Conservation (phyloP, 2,888 invertebrate genomes). For the Thymelicus lineola region DNA sequence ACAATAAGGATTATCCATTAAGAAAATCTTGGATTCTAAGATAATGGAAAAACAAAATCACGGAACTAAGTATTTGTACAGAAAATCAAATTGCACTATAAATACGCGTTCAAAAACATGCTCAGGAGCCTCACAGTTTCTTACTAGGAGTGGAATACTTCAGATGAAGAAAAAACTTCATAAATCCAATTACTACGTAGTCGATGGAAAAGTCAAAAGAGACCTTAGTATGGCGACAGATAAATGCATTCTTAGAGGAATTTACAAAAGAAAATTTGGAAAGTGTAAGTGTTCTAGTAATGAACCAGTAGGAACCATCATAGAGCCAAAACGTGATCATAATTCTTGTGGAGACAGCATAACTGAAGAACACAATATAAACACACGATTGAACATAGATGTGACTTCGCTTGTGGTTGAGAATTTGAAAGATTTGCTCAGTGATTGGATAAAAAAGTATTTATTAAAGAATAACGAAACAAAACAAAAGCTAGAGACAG, state of each 20-base stretch:
- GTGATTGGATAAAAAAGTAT: slow-evolving; percentile 64
- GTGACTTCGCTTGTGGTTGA: slow-evolving; percentile 61
- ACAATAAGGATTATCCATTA: slow-evolving; percentile 31
- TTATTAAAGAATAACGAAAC: slow-evolving; percentile 57
- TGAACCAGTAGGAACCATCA: slow-evolving; percentile 53
- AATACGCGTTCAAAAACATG: slow-evolving; percentile 59
- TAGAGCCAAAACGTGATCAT: slow-evolving; percentile 53
- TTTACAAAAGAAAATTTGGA: slow-evolving; percentile 58
- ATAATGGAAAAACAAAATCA: slow-evolving; percentile 60
- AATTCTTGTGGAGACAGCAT: slow-evolving; percentile 63
- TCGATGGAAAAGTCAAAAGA: slow-evolving; percentile 58
- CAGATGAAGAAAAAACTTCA: slow-evolving; percentile 57
- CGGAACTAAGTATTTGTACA: slow-evolving; percentile 59
- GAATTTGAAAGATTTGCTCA: slow-evolving; percentile 63
- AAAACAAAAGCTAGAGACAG: slow-evolving; percentile 58
- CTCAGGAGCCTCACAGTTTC: slow-evolving; percentile 57
- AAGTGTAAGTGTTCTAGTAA: slow-evolving; percentile 58
- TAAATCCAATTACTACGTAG: slow-evolving; percentile 49
- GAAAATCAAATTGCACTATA: slow-evolving; percentile 60
- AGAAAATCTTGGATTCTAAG: slow-evolving; percentile 27
- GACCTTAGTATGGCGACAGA: slow-evolving; percentile 74
- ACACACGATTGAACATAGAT: slow-evolving; percentile 50
- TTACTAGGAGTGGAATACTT: slow-evolving; percentile 52
- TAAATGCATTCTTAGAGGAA: slow-evolving; percentile 64
- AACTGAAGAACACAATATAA: slow-evolving; percentile 40